Conservation (phyloP, 2,113 vertebrate species). For the Piprites chloris region DNA sequence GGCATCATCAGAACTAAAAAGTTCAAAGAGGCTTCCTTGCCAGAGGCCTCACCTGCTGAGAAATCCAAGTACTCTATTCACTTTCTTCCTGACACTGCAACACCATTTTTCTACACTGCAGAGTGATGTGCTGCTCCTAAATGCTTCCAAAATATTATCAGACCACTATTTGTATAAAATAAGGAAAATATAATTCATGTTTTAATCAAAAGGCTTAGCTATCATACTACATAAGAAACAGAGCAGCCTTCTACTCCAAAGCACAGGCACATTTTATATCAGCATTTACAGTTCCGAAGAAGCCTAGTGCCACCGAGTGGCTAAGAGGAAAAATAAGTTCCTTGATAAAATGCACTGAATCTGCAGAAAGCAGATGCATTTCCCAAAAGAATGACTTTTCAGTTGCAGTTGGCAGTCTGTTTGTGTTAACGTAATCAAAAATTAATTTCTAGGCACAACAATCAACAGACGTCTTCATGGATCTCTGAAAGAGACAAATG, state of each 20-base stretch:
- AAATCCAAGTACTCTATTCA: neutral
- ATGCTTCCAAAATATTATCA: slow-evolving; percentile 24
- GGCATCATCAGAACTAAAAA: neutral
- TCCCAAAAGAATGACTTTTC: neutral
- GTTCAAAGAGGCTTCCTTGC: neutral
- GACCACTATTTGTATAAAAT: slow-evolving; percentile 13
- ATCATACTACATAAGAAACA: neutral
- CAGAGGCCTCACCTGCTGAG: neutral
- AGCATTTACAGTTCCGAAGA: neutral
- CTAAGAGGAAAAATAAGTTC: neutral
- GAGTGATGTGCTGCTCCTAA: neutral
- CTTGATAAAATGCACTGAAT: neutral
- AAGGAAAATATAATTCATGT: slow-evolving; percentile 13
- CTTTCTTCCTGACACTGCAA: neutral
- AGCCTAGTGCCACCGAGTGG: slow-evolving; percentile 64
- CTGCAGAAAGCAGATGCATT: neutral
- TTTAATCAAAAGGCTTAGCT: slow-evolving; percentile 48
- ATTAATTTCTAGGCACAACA: slow-evolving; percentile 20
- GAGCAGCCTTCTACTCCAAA: neutral
- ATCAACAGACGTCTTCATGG: neutral
- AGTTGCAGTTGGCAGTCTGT: neutral
- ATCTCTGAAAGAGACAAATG: neutral
- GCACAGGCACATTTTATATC: neutral
- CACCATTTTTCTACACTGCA: neutral
- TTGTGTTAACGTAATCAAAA: slow-evolving; percentile 18